Conservation (phyloP, 2,797 vertebrate genomes). For the Brachyrhaphis roseni region DNA sequence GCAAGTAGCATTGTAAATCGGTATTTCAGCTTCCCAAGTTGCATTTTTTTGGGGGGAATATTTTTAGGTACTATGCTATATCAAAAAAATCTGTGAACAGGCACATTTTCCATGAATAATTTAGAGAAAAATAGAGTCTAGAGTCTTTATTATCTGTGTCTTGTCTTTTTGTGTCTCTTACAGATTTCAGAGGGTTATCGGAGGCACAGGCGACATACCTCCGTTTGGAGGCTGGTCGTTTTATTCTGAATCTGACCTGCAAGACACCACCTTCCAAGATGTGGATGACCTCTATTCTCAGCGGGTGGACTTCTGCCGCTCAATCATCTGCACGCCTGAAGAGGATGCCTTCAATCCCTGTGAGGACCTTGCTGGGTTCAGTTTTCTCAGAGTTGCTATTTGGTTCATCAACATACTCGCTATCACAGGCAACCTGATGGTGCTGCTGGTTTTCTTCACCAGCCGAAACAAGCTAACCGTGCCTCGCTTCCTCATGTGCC, state of each 20-base stretch:
- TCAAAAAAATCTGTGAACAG: background rate
- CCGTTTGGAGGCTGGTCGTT: constrained; percentile 13
- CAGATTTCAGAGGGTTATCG: constrained; percentile 40
- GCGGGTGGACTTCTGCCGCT: constrained; percentile 58
- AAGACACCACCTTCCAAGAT: constrained; percentile 43
- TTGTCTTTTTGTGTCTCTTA: background rate
- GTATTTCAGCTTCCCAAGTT: background rate
- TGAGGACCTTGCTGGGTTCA: constrained; percentile 87
- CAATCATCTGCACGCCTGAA: constrained; percentile 81
- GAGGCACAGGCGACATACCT: constrained; percentile 24
- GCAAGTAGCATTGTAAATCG: background rate
- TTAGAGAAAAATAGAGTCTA: background rate
- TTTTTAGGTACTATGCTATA: background rate
- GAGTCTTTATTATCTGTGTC: background rate
- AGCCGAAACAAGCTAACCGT: constrained; percentile 87
- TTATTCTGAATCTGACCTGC: constrained; percentile 24
- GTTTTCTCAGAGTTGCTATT: constrained; percentile 87
- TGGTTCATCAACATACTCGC: constrained; percentile 90
- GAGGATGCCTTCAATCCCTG: constrained; percentile 90
- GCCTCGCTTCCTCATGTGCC: constrained; percentile 91
- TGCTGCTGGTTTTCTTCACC: constrained; percentile 83
- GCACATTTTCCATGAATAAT: background rate
- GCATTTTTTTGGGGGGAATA: background rate
- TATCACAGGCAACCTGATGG: constrained; percentile 83
- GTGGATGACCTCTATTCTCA: constrained; percentile 72